Evolutionary conservation across 2,113 vertebrate species (phyloP).

Genomic region (Argyrosomus japonicus): DNA sequence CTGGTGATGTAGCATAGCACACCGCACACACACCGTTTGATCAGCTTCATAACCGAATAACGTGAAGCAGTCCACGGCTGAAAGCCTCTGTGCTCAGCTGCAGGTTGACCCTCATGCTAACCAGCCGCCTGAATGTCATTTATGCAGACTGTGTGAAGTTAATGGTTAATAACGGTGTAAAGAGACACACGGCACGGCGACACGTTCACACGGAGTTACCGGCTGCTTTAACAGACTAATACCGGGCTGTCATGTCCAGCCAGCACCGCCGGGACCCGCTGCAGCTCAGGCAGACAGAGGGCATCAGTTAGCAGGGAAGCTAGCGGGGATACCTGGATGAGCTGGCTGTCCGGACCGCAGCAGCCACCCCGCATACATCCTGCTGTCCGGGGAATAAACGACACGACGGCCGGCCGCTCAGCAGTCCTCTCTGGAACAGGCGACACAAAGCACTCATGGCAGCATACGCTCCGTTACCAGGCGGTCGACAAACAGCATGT

Average conservation of each 20-base stretch:
- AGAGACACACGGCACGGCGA: not conserved
- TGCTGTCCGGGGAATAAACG: slow-evolving; percentile 52
- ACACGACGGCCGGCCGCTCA: slow-evolving; percentile 53
- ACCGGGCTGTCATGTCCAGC: not conserved
- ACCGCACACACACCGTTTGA: not conserved
- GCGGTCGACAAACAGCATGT: slow-evolving; percentile 60
- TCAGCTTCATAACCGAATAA: not conserved
- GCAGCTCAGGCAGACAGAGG: slow-evolving; percentile 33
- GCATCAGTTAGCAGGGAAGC: slow-evolving; percentile 61
- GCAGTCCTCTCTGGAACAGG: slow-evolving; percentile 69
- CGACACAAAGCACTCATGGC: slow-evolving; percentile 82
- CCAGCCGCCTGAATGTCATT: slow-evolving; percentile 59
- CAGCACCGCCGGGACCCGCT: not conserved
- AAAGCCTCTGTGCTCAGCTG: not conserved
- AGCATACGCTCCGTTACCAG: slow-evolving; percentile 51
- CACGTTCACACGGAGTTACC: not conserved
- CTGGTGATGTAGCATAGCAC: not conserved
- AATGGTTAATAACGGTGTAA: not conserved
- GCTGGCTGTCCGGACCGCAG: slow-evolving; percentile 58
- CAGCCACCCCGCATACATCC: slow-evolving; percentile 49
- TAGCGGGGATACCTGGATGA: slow-evolving; percentile 78
- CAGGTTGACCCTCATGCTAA: slow-evolving; percentile 25
- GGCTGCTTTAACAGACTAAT: not conserved
- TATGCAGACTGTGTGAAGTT: not conserved
- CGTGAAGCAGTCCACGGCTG: not conserved